Evolutionary conservation across 1,140 invertebrate genomes (phyloP), one percentile per base, ranked within the genome.

Genomic region (Condylostylus longicornis): DNA sequence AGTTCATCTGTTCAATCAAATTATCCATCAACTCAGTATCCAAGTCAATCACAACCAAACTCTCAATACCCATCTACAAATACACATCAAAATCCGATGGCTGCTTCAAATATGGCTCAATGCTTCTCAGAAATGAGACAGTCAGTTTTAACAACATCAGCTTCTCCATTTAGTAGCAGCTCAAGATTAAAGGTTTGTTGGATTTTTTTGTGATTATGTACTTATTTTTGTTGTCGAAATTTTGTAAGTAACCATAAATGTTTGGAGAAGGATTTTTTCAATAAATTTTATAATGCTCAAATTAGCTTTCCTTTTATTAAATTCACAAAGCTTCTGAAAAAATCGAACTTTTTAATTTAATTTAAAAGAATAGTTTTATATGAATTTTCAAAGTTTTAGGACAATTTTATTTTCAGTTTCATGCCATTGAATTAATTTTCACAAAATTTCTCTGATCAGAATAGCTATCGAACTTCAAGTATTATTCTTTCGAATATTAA

Each of bases 1-100:
- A 5, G 18, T 20, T 7, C 33, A 20, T 22, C 8, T 20, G 10
- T 5, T 28, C 37, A 42, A 23, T 17, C 44, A 18, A 37, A 36
- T 13, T 43, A 54, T 36, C 36, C 36, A 2, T 40, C 48, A 13
- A 4, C 6, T 12, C 51, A 51, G 42, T 35, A 42, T 20, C 19
- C 42, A 20, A 42, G 38, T 19, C 45, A 38, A 42, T 51, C 47
- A 47, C 51, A 44, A 44, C 37, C 10, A 45, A 51, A 23, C 41
- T 45, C 30, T 37, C 36, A 31, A 51, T 46, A 14, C 40, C 38
- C 17, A 27, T 33, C 21, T 43, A 37, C 21, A 35, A 37, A 18
- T 43, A 47, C 30, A 40, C 42, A 19, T 34, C 36, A 7, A 30
- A 40, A 27, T 40, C 44, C 19, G 37, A 35, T 22, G n/a, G n/a